Base-by-base conservation (phyloP, 1,140 invertebrate genomes). In the Halesus radiatus region DNA sequence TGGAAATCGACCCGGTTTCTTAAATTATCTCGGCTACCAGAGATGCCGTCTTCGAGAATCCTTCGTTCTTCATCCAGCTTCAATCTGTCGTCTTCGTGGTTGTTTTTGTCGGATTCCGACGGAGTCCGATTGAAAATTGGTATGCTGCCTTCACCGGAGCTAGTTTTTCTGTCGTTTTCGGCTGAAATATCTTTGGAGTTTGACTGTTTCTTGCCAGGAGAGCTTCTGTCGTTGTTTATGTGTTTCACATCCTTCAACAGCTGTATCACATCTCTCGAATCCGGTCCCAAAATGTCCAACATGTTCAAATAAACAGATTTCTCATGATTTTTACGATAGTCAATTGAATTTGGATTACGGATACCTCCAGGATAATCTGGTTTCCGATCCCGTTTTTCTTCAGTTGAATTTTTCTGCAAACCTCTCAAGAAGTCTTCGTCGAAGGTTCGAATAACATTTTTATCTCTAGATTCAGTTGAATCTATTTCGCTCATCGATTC, bases 171-270 rank as follows among this genome's bases (percentile, higher is more conserved):
- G 5, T 80, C 78, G 16, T 79, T 79, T 53, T 76, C 72, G 29
- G 66, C 52, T 23, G n/a, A 20, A 32, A 62, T 29, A 1, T 76
- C 74, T 77, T 22, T 81, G 22, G 45, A 60, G 7, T 45, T 45
- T 18, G 29, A 74, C 52, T 50, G 74, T 22, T 77, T 79, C 56
- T 80, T 53, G 13, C 23, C 13, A 5, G 45, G 54, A 6, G 37
- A 16, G 15, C 58, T 50, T 50, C 60, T 78, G 58, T 83, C 81
- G 18, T 76, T 77, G 37, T 76, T 78, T n/a, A 54, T 58, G 18
- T 78, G 78, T 76, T 83, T 81, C 7, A 83, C 82, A 45, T 83
- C 82, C n/a, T 83, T 83, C 32, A 83, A 74, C 16, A 83, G 32
- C 50, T 83, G 79, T 6, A 81, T 81, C 6, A 83, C 78, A 22